A percentile compares a stretch with the other conserved stretches of the same genome.
These are phyloP conservation scores for Microplitis mediator DNA, from an alignment of 1,140 invertebrate genomes.

Conservation along the genomic window DNA sequence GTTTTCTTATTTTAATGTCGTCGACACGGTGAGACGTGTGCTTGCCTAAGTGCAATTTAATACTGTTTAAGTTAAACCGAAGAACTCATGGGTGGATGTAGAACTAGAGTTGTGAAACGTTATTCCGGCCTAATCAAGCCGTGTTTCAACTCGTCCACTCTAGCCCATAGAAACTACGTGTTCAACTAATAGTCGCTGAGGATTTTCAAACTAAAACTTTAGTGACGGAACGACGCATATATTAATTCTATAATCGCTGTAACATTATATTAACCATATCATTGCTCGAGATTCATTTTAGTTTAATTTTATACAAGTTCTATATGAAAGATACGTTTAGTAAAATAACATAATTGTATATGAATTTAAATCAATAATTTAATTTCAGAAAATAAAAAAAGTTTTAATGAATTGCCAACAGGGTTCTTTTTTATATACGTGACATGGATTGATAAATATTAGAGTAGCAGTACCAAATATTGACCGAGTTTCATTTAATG, in stretches of 20 bases:
- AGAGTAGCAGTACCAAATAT: no score
- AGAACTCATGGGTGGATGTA: slow-evolving; percentile 13
- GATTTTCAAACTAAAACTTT: slow-evolving; percentile 39
- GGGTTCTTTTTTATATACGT: no score
- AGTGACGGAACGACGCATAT: not conserved
- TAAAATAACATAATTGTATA: no score
- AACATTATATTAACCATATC: not conserved
- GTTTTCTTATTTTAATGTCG: slow-evolving; percentile 1
- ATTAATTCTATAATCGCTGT: not conserved
- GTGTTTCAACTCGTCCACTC: slow-evolving; percentile 47
- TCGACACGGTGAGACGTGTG: slow-evolving; percentile 40
- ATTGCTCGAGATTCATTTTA: no score
- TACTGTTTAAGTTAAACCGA: slow-evolving; percentile 53
- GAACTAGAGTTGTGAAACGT: slow-evolving; percentile 32
- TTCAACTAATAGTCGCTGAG: slow-evolving; percentile 56
- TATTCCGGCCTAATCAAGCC: slow-evolving; percentile 55
- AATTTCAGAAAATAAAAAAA: no score
- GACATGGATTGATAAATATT: no score
- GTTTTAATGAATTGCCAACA: no score
- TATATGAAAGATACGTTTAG: no score
- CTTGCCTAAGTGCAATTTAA: slow-evolving; percentile 57
- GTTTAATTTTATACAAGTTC: no score
- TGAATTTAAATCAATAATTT: no score
- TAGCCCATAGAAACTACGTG: slow-evolving; percentile 49
- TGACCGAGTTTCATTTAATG: no score